Evolutionary conservation across 2,113 vertebrate genomes (phyloP).

Genomic region (Barbus barbus): DNA sequence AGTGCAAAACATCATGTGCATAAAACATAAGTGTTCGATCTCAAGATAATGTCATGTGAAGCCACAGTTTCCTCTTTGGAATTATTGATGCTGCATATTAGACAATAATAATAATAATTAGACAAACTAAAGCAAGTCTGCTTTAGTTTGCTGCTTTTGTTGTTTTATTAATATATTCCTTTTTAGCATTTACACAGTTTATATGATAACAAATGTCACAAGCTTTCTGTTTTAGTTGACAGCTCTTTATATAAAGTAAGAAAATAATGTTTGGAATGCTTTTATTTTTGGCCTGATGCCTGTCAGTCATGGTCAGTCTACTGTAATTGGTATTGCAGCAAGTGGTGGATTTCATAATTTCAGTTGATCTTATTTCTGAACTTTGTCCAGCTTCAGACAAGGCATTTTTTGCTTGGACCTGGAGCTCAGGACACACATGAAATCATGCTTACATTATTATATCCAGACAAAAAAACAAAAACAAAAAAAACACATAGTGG

Average conservation of each 20-base stretch:
- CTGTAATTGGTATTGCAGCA: conserved; percentile 60
- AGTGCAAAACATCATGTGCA: neutral
- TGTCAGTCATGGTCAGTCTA: neutral
- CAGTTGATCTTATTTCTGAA: conserved; percentile 39
- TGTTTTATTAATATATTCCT: too few species aligned
- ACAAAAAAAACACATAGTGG: neutral
- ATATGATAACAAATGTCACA: neutral
- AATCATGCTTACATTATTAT: neutral
- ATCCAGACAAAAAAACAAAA: neutral
- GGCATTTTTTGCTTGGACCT: neutral
- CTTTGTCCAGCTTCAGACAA: conserved; percentile 40
- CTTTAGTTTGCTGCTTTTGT: neutral
- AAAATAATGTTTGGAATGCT: neutral
- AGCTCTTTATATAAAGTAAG: neutral
- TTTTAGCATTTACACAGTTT: neutral
- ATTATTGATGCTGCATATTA: neutral
- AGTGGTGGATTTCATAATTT: conserved; percentile 57
- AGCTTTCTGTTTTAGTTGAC: neutral
- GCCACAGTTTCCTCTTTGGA: neutral
- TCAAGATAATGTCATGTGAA: neutral
- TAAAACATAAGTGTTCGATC: neutral
- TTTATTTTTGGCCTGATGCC: conserved; percentile 1
- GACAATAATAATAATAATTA: too few species aligned
- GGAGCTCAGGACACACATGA: neutral
- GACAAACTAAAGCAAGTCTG: too few species aligned